phyloP scores from a whole-genome alignment of 2,113 vertebrate species.

The Cochlearius cochlearius region DNA sequence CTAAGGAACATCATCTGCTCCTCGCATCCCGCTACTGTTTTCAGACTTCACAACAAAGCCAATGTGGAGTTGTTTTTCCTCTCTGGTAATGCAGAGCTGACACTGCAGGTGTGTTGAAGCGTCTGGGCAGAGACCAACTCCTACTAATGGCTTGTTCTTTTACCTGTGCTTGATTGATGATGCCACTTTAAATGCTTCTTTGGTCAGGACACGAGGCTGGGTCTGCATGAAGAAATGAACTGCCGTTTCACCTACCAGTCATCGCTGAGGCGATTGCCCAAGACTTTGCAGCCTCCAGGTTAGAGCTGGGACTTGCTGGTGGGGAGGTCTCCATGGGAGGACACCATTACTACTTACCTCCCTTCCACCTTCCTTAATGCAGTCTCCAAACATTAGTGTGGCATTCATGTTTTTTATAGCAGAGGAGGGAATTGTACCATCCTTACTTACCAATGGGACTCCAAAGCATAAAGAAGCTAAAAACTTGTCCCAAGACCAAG shows the following conservation, averaged over 20 bases:
- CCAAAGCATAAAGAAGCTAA: background rate
- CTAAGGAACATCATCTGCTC: background rate
- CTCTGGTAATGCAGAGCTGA: background rate
- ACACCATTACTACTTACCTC: background rate
- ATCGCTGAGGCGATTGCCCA: accelerated
- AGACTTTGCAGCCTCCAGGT: background rate
- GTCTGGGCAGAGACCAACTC: background rate
- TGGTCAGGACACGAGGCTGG: accelerated
- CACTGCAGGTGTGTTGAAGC: background rate
- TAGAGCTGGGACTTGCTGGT: background rate
- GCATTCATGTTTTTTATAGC: background rate
- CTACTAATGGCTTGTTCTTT: background rate
- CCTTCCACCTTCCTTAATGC: background rate
- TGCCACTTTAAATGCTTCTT: background rate
- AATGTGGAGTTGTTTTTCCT: background rate
- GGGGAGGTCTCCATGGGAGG: background rate
- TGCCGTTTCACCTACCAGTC: background rate
- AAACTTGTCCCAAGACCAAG: background rate
- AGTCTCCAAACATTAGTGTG: background rate
- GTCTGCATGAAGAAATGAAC: background rate
- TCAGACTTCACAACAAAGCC: background rate
- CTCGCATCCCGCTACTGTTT: background rate
- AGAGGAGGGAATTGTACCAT: background rate
- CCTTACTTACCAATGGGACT: background rate
- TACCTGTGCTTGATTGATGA: background rate